Base-by-base conservation (phyloP, 2,888 invertebrate species). In the Tortricodes alternella region DNA sequence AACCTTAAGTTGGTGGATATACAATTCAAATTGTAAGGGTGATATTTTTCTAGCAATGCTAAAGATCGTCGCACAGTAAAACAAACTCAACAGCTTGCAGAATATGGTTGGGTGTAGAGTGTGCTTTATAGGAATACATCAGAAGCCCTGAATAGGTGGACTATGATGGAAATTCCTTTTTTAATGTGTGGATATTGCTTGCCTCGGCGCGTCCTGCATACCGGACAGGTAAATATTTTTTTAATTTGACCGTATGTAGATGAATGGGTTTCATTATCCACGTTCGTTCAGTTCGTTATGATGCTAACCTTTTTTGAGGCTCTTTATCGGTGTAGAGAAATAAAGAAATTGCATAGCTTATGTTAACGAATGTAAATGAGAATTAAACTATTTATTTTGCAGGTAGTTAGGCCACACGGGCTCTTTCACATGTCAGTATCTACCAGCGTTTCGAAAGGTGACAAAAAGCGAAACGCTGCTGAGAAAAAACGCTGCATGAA, bases 171-270 rank as follows among this genome's bases (percentile, higher is more conserved):
- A 68, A 68, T 75, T 79, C 77, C 70, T 76, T 81, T 83, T 85
- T 83, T 73, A 75, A 76, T 75, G 73, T 74, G 77, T 74, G 75
- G 76, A 82, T 83, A 83, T 85, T 83, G 82, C 80, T 73, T 74
- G 62, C 71, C 66, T 62, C 66, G 68, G 70, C 72, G 67, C 73
- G 71, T 68, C 64, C 71, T 64, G 67, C 75, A 71, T 74, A 73
- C 73, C 65, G 73, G 75, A 70, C 81, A 84, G 83, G 84, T 84
- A 78, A 74, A 78, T 73, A 74, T 74, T 58, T 57, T n/a, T 59
- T 60, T 41, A 57, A 60, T 51, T 52, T 43, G 34, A 55, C 58
- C 56, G 56, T 56, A 43, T 50, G 50, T 49, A 49, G 49, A 56
- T 56, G 56, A 50, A 56, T 46, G 41, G 50, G 15, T 52, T 52